Evolutionary conservation across 2,113 vertebrate species (phyloP).

Genomic region (Setophaga kirtlandii): DNA sequence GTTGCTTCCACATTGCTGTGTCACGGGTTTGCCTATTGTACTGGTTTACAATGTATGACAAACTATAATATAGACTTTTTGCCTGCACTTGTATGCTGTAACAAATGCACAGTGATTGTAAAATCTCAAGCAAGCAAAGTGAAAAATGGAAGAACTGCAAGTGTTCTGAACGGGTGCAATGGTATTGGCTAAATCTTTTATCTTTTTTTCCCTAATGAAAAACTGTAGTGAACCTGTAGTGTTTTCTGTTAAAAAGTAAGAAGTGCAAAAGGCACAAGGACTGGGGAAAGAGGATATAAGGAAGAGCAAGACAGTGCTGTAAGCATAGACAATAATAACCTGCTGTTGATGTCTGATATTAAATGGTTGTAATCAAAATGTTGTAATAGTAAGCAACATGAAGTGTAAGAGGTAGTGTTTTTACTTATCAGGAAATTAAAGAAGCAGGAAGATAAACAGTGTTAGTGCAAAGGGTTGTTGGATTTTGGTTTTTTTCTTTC

Average conservation of each 20-base stretch:
- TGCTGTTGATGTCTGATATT: slow-evolving; percentile 54
- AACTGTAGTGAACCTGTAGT: neutral
- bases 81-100: slow-evolving; percentile 70
- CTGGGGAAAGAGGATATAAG: neutral
- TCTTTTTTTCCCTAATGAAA: slow-evolving; percentile 8
- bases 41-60: slow-evolving; percentile 71
- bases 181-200: slow-evolving; percentile 33
- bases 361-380: slow-evolving; percentile 66
- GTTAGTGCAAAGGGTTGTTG: slow-evolving; percentile 64
- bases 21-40: slow-evolving; percentile 76
- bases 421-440: slow-evolving; percentile 63
- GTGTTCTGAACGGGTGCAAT: slow-evolving; percentile 28
- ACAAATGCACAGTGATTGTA: slow-evolving; percentile 68
- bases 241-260: slow-evolving; percentile 33
- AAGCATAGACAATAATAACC: slow-evolving; percentile 30
- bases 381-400: slow-evolving; percentile 52
- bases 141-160: neutral
- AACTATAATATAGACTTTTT: slow-evolving; percentile 62
- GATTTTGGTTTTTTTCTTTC: neutral
- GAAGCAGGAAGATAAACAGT: slow-evolving; percentile 55
- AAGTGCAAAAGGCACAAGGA: slow-evolving; percentile 31
- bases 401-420: slow-evolving; percentile 64
- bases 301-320: neutral
- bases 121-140: slow-evolving; percentile 44
- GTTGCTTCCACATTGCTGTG: slow-evolving; percentile 64